Conservation (phyloP, 2,797 vertebrate species). For the Pristis pectinata region DNA sequence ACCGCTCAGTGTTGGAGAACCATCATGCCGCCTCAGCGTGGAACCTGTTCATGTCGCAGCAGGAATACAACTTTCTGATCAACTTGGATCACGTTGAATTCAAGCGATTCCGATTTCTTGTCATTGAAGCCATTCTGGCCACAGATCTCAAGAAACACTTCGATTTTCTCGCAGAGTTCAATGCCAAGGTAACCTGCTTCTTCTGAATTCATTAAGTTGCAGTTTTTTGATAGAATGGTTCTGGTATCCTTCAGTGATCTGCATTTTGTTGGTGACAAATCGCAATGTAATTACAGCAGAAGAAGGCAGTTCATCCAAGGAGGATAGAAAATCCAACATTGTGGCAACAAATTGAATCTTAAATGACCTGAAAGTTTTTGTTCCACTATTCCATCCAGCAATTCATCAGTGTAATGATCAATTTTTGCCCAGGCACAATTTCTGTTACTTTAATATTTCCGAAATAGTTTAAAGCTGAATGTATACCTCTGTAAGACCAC, state of each 20-base stretch:
- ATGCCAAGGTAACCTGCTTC: conserved; percentile 76
- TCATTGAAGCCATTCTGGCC: conserved; percentile 95
- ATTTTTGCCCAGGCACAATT: background rate
- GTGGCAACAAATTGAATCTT: background rate
- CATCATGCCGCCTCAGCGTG: conserved; percentile 95
- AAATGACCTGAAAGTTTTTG: too few relatives aligned
- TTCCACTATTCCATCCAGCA: too few relatives aligned
- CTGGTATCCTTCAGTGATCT: background rate
- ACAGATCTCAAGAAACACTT: conserved; percentile 98
- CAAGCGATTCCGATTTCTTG: conserved; percentile 95
- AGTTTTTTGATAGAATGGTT: background rate
- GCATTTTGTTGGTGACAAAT: background rate
- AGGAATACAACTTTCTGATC: conserved; percentile 90
- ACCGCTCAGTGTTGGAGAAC: conserved; percentile 94
- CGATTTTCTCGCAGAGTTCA: conserved; percentile 93
- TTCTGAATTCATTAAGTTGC: background rate
- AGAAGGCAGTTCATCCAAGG: background rate
- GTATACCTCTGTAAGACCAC: background rate
- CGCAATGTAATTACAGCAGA: background rate
- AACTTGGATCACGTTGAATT: conserved; percentile 92
- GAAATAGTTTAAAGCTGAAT: background rate
- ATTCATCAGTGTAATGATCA: background rate
- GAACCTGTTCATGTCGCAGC: conserved; percentile 92
- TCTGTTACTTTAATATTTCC: background rate
- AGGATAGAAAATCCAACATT: background rate